Conservation (phyloP, 2,113 vertebrate genomes). For the Phalacrocorax carbo region DNA sequence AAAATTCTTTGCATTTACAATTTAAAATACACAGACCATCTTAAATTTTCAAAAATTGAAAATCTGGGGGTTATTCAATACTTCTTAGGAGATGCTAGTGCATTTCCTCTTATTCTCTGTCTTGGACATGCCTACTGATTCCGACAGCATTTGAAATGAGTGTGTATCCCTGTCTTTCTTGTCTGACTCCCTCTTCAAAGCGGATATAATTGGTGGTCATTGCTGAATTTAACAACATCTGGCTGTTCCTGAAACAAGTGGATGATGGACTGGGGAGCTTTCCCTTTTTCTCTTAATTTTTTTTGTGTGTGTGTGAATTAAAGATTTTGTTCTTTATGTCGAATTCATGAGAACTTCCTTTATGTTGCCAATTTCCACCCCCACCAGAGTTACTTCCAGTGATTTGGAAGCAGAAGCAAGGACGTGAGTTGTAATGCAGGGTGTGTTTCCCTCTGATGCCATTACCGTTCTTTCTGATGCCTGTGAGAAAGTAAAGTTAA, state of each 20-base stretch:
- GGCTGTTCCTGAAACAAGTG: neutral
- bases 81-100: neutral
- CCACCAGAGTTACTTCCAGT: neutral
- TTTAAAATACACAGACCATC: neutral
- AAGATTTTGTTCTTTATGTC: neutral
- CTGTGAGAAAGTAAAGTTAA: neutral
- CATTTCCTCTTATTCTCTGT: neutral
- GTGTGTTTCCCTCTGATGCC: rapidly evolving
- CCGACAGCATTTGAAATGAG: neutral
- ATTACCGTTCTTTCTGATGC: neutral
- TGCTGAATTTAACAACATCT: neutral
- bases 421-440: no score
- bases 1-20: neutral
- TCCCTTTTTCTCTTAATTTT: neutral
- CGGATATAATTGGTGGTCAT: neutral
- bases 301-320: neutral
- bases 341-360: neutral
- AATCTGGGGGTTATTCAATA: neutral
- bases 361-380: neutral
- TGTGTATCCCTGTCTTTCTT: neutral
- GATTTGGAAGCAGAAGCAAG: neutral
- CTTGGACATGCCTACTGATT: neutral
- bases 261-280: neutral
- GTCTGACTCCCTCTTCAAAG: neutral
- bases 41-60: neutral